A percentile compares a stretch with the other conserved stretches of the same genome.
phyloP scores from a whole-genome alignment of 2,888 invertebrate species.

The Cheiracanthium punctorium region DNA sequence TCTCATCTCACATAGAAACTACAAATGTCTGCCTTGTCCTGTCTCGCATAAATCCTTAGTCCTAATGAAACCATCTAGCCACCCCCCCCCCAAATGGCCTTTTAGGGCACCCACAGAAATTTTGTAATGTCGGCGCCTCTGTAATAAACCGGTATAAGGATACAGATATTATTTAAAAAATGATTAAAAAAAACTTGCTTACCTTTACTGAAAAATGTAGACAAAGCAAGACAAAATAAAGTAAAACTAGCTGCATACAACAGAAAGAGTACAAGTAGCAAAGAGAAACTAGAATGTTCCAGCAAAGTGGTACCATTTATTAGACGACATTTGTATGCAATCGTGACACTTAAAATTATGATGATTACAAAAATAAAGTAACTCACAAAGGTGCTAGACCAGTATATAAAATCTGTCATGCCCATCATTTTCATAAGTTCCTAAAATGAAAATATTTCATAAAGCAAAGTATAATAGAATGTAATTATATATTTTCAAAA shows the following conservation, averaged over 20 bases:
- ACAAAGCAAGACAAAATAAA: conserved; percentile 67
- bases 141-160: too few relatives aligned
- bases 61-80: too few relatives aligned
- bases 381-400: conserved; percentile 69
- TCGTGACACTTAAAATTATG: conserved; percentile 57
- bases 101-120: too few relatives aligned
- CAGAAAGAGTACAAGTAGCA: conserved; percentile 52
- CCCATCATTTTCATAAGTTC: conserved; percentile 72
- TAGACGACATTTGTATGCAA: conserved; percentile 47
- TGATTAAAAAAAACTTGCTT: too few relatives aligned
- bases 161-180: not conserved
- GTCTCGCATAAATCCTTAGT: too few relatives aligned
- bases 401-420: conserved; percentile 71
- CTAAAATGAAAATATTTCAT: conserved; percentile 35
- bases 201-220: conserved; percentile 70
- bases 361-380: conserved; percentile 48
- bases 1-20: too few relatives aligned
- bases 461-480: too few relatives aligned
- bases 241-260: conserved; percentile 54
- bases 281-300: conserved; percentile 25
- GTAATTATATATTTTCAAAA: too few relatives aligned
- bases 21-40: too few relatives aligned
- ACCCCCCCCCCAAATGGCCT: too few relatives aligned
- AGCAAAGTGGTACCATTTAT: conserved; percentile 22
- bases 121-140: too few relatives aligned